Percentiles rank a stretch among this genome's conserved stretches.
These are phyloP conservation scores for Drosophila rufa DNA, from an alignment of 1,140 invertebrate species.

Conservation along the genomic window DNA sequence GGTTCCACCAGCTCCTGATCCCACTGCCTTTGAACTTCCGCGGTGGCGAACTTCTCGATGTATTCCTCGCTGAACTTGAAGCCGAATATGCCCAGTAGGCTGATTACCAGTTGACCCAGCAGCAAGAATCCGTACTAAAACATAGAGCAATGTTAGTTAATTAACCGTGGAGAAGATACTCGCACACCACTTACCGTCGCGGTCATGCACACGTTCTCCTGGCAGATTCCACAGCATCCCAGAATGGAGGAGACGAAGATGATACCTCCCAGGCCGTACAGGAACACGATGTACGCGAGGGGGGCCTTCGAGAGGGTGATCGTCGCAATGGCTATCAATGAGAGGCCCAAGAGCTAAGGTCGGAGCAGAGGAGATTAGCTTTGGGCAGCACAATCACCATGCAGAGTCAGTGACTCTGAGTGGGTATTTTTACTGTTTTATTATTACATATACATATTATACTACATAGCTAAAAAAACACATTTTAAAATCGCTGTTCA, in stretches of 20 bases:
- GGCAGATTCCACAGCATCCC: constrained; percentile 78
- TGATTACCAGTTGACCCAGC: constrained; percentile 51
- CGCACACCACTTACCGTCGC: constrained; percentile 63
- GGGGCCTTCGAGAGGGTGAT: constrained; percentile 54
- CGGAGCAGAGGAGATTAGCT: constrained; percentile 37
- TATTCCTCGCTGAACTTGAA: constrained; percentile 57
- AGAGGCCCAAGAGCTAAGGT: constrained; percentile 58
- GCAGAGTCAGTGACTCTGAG: constrained; percentile 14
- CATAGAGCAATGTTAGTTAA: constrained; percentile 2
- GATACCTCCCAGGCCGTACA: constrained; percentile 64
- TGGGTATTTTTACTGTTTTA: background rate
- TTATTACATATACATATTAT: background rate
- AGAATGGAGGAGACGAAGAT: constrained; percentile 68
- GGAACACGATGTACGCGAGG: constrained; percentile 50
- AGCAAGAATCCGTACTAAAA: constrained; percentile 70
- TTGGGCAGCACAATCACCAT: background rate
- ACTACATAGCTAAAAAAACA: too few relatives aligned
- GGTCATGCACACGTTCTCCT: constrained; percentile 73
- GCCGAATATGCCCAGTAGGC: constrained; percentile 56
- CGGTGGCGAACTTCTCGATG: constrained; percentile 54
- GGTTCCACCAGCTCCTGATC: constrained; percentile 46
- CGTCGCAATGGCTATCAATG: constrained; percentile 61
- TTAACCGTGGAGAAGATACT: background rate
- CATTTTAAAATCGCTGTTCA: background rate
- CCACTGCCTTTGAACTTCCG: constrained; percentile 61